These are phyloP conservation scores for Alosa alosa DNA, from an alignment of 2,113 vertebrate genomes.

Conservation along the genomic window DNA sequence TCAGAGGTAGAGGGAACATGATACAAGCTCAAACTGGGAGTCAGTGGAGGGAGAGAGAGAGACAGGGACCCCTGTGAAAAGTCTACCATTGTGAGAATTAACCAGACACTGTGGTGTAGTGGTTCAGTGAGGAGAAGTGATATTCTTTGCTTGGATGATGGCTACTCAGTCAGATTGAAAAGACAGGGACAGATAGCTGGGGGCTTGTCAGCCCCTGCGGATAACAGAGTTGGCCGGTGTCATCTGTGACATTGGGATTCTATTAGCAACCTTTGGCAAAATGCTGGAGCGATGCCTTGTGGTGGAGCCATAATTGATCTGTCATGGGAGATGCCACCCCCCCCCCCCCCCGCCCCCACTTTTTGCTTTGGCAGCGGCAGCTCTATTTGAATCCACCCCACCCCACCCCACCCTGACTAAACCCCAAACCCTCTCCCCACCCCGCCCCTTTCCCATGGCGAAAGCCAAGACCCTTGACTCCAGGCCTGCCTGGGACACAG, in stretches of 20 bases:
- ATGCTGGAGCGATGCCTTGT: conserved; percentile 68
- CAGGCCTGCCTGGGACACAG: conserved; percentile 58
- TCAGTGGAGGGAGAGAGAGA: conserved; percentile 26
- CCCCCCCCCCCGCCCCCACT: conserved; percentile 46
- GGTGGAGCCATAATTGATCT: conserved; percentile 77
- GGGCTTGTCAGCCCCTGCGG: conserved; percentile 25
- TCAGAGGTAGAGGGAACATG: conserved; percentile 5
- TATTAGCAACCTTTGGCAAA: conserved; percentile 70
- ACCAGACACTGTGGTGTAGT: neutral
- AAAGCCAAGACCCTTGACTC: conserved; percentile 25
- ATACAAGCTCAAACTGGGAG: neutral
- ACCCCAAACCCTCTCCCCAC: no score
- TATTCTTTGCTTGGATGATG: conserved; percentile 8
- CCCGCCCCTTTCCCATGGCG: conserved; percentile 13
- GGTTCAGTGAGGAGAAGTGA: neutral
- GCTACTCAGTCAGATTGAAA: conserved; percentile 32
- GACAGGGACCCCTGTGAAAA: neutral
- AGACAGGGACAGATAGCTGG: conserved; percentile 22
- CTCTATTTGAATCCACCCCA: conserved; percentile 63
- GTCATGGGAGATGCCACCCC: conserved; percentile 73
- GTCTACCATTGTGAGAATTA: neutral
- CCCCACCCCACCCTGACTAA: no score
- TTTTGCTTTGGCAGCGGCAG: conserved; percentile 65
- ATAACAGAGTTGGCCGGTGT: conserved; percentile 59
- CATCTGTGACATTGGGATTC: conserved; percentile 77